A percentile compares a stretch with the other conserved stretches of the same genome.
Conservation (phyloP, 2,113 vertebrate species). For the Apteryx owenii region DNA sequence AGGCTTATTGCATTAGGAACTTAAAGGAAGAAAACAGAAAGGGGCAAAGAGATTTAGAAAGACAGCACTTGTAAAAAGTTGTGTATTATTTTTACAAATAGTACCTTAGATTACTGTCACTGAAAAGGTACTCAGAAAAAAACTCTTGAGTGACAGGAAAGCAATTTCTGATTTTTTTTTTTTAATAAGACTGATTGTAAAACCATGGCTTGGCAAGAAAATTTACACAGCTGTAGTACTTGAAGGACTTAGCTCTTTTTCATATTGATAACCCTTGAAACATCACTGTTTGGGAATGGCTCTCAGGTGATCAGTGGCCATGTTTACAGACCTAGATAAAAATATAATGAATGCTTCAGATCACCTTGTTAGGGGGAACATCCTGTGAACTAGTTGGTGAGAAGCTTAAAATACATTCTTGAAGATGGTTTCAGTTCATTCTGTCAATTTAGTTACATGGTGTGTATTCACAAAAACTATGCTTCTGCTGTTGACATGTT, state of each 20-base stretch:
- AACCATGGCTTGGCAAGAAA: not conserved
- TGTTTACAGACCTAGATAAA: not conserved
- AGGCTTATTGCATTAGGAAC: not conserved
- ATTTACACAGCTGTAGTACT: not conserved
- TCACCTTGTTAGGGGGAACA: not conserved
- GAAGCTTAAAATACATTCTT: not conserved
- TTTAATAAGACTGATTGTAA: not conserved
- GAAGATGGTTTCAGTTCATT: not conserved
- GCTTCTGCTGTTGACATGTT: not conserved
- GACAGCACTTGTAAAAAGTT: not conserved
- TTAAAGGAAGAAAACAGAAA: not conserved
- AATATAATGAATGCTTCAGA: no score
- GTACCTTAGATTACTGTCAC: not conserved
- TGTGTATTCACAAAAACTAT: not conserved
- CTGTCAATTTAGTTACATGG: rapidly evolving
- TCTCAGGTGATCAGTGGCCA: not conserved
- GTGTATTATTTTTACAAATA: not conserved
- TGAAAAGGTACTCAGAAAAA: not conserved
- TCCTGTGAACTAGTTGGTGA: not conserved
- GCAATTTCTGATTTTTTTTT: not conserved
- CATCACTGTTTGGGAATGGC: not conserved
- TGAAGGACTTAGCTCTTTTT: not conserved
- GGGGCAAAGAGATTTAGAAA: not conserved
- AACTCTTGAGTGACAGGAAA: not conserved
- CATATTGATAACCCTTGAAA: not conserved